phyloP scores from a whole-genome alignment of 2,797 vertebrate species.

The Harpagifer antarcticus region DNA sequence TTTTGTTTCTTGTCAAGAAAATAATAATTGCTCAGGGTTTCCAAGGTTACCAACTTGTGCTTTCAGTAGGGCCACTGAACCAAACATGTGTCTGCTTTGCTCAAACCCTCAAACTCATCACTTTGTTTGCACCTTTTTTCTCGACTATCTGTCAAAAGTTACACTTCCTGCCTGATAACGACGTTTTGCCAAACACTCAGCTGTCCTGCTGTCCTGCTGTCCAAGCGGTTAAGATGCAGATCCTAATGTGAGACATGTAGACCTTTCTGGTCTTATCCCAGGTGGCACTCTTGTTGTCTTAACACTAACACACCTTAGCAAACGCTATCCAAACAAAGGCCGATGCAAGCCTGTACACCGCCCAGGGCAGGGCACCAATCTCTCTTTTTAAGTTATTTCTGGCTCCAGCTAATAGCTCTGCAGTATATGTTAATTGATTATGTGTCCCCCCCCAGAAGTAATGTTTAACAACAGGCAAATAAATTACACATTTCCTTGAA shows the following conservation, averaged over 20 bases:
- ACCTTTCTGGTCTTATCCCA: constrained; percentile 33
- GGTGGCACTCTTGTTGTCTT: constrained; percentile 29
- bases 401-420: constrained; percentile 35
- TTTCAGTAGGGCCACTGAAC: too few relatives aligned
- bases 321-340: constrained; percentile 48
- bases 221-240: too few relatives aligned
- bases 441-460: constrained; percentile 19
- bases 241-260: constrained; percentile 22
- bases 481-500: constrained; percentile 11
- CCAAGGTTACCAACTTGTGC: too few relatives aligned
- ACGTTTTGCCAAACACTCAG: too few relatives aligned
- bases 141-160: too few relatives aligned
- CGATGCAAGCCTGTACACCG: constrained; percentile 12
- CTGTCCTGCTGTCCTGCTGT: too few relatives aligned
- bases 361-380: constrained; percentile 8
- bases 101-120: too few relatives aligned
- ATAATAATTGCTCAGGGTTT: too few relatives aligned
- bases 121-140: too few relatives aligned
- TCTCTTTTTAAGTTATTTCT: constrained; percentile 32
- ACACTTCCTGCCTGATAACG: too few relatives aligned
- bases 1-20: not conserved
- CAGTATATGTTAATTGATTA: constrained; percentile 54
- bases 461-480: constrained; percentile 37
- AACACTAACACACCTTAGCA: constrained; percentile 50
- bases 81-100: too few relatives aligned